These are phyloP conservation scores for Pteromalus puparum DNA, from an alignment of 1,140 invertebrate genomes.

Conservation along the genomic window DNA sequence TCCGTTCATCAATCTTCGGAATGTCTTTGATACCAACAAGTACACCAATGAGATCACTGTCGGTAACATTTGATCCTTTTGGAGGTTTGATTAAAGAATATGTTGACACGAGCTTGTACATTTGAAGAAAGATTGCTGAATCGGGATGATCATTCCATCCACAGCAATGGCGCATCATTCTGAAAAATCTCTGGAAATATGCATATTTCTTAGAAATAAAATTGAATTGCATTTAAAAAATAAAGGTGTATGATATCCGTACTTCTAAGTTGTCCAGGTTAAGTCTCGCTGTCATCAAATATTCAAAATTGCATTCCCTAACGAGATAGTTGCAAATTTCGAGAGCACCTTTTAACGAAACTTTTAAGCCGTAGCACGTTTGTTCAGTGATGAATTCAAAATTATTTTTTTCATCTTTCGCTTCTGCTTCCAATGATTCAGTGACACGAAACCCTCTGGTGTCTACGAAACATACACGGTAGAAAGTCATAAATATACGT, in stretches of 20 bases:
- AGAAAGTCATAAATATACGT: neutral
- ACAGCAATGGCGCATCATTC: slow-evolving; percentile 26
- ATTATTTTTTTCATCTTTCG: no score
- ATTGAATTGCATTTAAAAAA: neutral
- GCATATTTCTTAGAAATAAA: neutral
- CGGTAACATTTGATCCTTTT: slow-evolving; percentile 36
- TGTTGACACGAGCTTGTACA: slow-evolving; percentile 35
- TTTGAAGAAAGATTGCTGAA: slow-evolving; percentile 50
- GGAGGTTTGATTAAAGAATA: slow-evolving; percentile 45
- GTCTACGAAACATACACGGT: no score
- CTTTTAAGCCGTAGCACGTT: neutral
- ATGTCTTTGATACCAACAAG: slow-evolving; percentile 10
- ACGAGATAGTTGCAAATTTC: no score
- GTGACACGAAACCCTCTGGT: neutral
- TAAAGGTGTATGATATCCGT: neutral
- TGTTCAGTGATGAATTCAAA: neutral
- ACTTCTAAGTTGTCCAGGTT: no score
- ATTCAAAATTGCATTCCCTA: no score
- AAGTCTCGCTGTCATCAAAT: no score
- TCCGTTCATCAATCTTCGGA: neutral
- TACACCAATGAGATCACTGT: slow-evolving; percentile 5
- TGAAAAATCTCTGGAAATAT: neutral
- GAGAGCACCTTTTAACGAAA: neutral
- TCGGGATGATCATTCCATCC: slow-evolving; percentile 52
- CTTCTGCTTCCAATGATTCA: neutral